Evolutionary conservation across 2,888 invertebrate genomes (phyloP).

Genomic region (Chymomyza amoena): DNA sequence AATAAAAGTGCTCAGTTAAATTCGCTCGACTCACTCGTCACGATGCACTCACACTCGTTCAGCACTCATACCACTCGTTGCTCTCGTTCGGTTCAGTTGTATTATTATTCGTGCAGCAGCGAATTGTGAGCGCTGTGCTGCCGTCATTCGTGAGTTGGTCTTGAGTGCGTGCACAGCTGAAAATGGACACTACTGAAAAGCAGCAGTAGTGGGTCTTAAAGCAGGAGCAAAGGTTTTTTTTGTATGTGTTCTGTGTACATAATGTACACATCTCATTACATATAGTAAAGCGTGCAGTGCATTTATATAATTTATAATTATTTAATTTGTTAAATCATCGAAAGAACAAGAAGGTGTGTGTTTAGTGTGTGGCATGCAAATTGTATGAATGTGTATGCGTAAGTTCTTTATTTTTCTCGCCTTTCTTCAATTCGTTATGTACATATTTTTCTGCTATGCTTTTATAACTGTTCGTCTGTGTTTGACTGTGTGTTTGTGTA

Average conservation of each 20-base stretch:
- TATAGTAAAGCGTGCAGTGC: neutral
- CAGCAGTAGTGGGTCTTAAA: neutral
- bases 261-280: constrained; percentile 33
- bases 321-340: neutral
- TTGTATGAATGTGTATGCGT: neutral
- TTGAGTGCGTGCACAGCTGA: constrained; percentile 67
- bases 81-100: constrained; percentile 13
- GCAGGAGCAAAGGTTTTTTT: neutral
- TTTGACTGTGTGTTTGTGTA: constrained; percentile 21
- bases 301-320: constrained; percentile 5
- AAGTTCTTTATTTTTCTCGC: neutral
- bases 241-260: neutral
- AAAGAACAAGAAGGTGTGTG: neutral
- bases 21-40: constrained; percentile 30
- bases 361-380: neutral
- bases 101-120: neutral
- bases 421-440: constrained; percentile 20
- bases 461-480: constrained; percentile 39
- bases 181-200: constrained; percentile 11
- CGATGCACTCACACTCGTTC: constrained; percentile 27
- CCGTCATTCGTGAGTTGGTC: constrained; percentile 67
- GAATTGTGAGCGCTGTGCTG: constrained; percentile 16
- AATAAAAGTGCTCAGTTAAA: constrained; percentile 4
- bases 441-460: constrained; percentile 13
- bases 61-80: constrained; percentile 4